These are phyloP conservation scores for Tachysurus vachellii DNA, from an alignment of 2,113 vertebrate species.

Conservation along the genomic window DNA sequence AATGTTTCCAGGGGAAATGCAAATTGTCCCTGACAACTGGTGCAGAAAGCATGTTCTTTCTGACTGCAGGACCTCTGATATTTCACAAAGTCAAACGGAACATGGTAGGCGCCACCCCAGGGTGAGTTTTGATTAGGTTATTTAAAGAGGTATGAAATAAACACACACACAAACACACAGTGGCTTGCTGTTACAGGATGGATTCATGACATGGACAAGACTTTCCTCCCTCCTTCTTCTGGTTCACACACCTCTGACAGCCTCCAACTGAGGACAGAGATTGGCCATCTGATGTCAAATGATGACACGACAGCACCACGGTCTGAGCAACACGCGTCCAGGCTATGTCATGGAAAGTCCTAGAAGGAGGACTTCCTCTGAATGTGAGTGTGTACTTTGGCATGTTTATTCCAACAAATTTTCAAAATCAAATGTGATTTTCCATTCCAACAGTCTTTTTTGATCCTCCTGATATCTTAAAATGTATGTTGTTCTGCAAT, in stretches of 20 bases:
- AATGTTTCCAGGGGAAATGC: conserved; percentile 67
- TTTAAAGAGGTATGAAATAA: conserved; percentile 64
- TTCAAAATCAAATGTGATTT: not conserved
- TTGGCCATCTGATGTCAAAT: conserved; percentile 46
- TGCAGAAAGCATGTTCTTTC: conserved; percentile 71
- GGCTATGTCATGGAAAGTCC: not conserved
- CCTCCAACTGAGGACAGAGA: conserved; percentile 35
- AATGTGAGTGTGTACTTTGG: not conserved
- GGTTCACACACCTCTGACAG: conserved; percentile 32
- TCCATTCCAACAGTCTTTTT: not conserved
- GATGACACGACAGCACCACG: conserved; percentile 20
- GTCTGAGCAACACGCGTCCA: not conserved
- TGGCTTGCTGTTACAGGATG: conserved; percentile 53
- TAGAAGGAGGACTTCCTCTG: not conserved
- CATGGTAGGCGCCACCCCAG: conserved; percentile 62
- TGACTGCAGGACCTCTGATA: conserved; percentile 73
- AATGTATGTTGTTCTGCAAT: not conserved
- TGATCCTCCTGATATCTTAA: not conserved
- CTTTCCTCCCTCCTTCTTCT: conserved; percentile 34
- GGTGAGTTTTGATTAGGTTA: conserved; percentile 63
- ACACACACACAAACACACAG: conserved; percentile 41
- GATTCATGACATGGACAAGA: not conserved
- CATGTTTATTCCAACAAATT: not conserved
- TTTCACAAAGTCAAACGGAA: conserved; percentile 77
- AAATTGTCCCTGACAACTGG: conserved; percentile 72